Evolutionary conservation across 2,888 invertebrate species (phyloP).

Genomic region (Tigriopus californicus): DNA sequence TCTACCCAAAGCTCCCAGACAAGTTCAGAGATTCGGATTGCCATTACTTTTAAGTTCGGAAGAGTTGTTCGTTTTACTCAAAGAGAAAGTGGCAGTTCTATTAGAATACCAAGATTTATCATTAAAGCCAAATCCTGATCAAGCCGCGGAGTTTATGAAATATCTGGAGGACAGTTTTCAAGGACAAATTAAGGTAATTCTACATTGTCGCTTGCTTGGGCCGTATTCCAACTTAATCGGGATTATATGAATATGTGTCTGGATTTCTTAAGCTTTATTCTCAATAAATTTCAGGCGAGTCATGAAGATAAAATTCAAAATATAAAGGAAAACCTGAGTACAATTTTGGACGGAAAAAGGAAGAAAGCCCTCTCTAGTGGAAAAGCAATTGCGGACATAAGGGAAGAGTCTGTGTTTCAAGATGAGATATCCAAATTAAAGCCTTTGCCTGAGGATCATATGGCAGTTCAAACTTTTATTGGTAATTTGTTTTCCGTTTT

Average conservation of each 20-base stretch:
- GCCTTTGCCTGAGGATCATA: neutral
- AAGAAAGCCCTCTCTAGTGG: neutral
- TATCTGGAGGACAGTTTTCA: neutral
- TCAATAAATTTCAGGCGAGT: no score
- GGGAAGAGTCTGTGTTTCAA: neutral
- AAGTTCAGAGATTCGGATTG: neutral
- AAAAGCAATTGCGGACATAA: no score
- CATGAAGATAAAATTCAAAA: neutral
- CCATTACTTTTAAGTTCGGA: neutral
- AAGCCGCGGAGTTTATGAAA: neutral
- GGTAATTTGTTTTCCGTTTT: neutral
- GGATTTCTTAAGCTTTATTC: no score
- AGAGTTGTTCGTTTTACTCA: neutral
- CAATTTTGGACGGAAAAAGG: neutral
- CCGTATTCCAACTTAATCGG: no score
- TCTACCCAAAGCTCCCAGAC: neutral
- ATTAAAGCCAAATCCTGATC: neutral
- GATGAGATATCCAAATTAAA: neutral
- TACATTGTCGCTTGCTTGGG: no score
- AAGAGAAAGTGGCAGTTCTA: neutral
- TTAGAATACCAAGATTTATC: neutral
- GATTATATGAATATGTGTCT: no score
- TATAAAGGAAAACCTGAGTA: neutral
- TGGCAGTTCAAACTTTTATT: neutral
- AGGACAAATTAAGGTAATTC: neutral